Base-by-base conservation (phyloP, 2,113 vertebrate species). In the Periophthalmus modestus region DNA sequence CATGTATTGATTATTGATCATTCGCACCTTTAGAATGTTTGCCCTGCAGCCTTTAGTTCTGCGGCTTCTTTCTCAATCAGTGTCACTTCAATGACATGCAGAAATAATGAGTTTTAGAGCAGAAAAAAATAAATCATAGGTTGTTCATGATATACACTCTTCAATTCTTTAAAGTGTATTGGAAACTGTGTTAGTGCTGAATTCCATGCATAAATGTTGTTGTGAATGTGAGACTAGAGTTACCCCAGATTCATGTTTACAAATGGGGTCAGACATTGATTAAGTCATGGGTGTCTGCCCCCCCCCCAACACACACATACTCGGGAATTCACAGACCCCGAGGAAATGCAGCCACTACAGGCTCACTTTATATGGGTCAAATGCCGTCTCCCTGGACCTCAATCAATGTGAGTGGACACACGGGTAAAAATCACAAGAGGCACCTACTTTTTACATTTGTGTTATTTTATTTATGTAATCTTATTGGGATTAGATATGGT, bases 321-420 rank as follows among this genome's bases (percentile, higher is more conserved):
- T 74, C 77, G 77, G 81, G 48, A 69, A 71, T 74, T 0, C 61
- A 83, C 16, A 72, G 75, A 74, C 65, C 71, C 73, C 83, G 46
- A 66, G 82, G 78, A 86, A 87, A 86, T 86, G n/a, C 76, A 80
- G 69, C 66, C 55, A 59, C 57, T 59, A 10, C 19, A 66, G 82
- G 54, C 70, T 81, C 69, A 66, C 76, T 73, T 74, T 24, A 91
- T 87, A 65, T 86, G 84, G 91, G 88, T 85, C 89, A 87, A 81
- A 67, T 71, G 70, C 81, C 72, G 69, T 71, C 69, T 77, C 57
- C 23, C 59, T 16, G 52, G 10, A 79, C 72, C 73, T 77, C 79
- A 69, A 82, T 69, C 59, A 67, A 69, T 70, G 39, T 61, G 66
- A 66, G 74, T 74, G 62, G 77, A 83, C 72, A 80, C 63, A 81